Base-by-base conservation (phyloP, 2,888 invertebrate genomes). In the Microctonus brassicae region DNA sequence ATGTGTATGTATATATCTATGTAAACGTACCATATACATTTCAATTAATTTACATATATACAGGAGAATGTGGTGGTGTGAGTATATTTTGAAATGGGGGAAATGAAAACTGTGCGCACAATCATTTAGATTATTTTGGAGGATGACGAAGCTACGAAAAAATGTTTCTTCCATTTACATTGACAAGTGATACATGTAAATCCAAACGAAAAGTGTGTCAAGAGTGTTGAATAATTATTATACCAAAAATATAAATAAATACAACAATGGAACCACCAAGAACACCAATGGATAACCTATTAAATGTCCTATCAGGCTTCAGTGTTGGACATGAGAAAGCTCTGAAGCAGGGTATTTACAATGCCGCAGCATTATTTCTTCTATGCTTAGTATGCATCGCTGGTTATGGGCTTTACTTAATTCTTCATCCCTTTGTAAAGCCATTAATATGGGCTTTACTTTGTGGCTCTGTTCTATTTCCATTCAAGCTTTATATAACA, bases 401-500 rank as follows among this genome's bases (percentile, higher is more conserved):
- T 17, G 90, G 93, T 53, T 93, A 93, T 85, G 94, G 95, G 1
- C 90, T 97, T 7, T 97, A 95, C 87, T 91, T 95, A 75, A 94
- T 96, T 77, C 89, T 98, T 34, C 94, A 95, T 81, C 97, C 97
- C 0, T 98, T 98, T 88, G 92, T 99, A 39, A 94, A 96, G 78
- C 98, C 99, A 0, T 88, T 99, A 67, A 91, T 98, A 79, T 99
- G 99, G 99, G 98, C 99, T 0, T 89, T 97, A 70, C 89, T 99
- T 36, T 96, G 97, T 81, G 99, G 99, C n/a, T 97, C 98, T 0
- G 94, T 98, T 47, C 90, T 99, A n/a, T 97, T 97, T 87, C 99
- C 99, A 0, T 94, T 97, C 83, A 99, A 99, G 87, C 91, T 94
- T 74, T 93, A 92, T 69, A 87, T 98, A 57, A 93, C 96, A 0